Percentiles rank a stretch among this genome's conserved stretches.
phyloP scores from a whole-genome alignment of 2,113 vertebrate genomes.

The Ictalurus punctatus region DNA sequence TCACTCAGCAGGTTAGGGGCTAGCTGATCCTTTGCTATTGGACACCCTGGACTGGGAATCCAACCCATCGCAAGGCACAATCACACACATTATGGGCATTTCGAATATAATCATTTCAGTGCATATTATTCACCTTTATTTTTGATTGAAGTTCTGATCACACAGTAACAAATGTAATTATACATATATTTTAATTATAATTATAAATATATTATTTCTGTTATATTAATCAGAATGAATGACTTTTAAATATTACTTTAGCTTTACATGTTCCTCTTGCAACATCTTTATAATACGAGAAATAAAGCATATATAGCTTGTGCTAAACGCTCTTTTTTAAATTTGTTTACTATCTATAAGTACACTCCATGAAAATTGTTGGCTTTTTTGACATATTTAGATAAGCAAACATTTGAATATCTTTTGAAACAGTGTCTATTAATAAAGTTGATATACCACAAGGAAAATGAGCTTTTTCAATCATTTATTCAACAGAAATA shows the following conservation, averaged over 20 bases:
- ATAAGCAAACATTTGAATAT: no score
- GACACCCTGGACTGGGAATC: no score
- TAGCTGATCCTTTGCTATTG: background rate
- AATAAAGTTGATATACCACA: no score
- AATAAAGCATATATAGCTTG: constrained; percentile 9
- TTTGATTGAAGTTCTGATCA: background rate
- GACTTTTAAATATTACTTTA: background rate
- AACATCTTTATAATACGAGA: background rate
- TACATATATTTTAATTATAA: background rate
- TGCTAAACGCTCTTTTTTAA: background rate
- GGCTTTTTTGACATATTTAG: no score
- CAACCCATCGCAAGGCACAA: no score
- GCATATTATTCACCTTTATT: background rate
- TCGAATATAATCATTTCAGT: background rate
- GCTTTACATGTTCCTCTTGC: background rate
- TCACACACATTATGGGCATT: background rate
- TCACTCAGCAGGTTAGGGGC: constrained; percentile 60
- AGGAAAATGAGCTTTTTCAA: no score
- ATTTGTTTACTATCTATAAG: background rate
- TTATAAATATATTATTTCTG: no score
- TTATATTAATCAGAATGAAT: background rate
- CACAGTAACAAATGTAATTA: background rate
- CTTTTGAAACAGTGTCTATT: no score
- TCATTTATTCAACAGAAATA: no score
- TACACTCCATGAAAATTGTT: no score